Percentiles rank a stretch among this genome's conserved stretches.
Evolutionary conservation across 2,888 invertebrate species (phyloP).

Genomic region (Eugnorisma glareosa): DNA sequence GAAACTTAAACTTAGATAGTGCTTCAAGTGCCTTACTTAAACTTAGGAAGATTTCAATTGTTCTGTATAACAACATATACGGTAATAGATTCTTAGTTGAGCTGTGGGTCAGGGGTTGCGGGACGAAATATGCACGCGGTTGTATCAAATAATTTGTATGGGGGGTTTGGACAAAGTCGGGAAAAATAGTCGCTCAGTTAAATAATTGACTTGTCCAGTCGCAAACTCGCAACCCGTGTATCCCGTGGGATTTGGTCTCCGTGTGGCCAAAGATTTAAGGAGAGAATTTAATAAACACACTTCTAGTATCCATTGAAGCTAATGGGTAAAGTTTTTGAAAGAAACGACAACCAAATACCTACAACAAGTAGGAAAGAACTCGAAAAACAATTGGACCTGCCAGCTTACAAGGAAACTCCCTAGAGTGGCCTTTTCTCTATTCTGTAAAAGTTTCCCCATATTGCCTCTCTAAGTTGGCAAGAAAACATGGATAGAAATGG

Average conservation of each 20-base stretch:
- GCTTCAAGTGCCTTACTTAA: neutral
- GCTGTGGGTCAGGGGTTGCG: neutral
- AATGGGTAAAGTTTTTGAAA: neutral
- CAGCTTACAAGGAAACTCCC: slow-evolving; percentile 25
- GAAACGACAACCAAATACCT: slow-evolving; percentile 4
- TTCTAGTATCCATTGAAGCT: neutral
- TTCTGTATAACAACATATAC: neutral
- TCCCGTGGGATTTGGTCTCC: neutral
- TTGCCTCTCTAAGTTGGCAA: slow-evolving; percentile 17
- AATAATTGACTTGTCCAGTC: neutral
- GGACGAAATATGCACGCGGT: neutral
- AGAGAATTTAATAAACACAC: neutral
- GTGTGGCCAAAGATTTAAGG: neutral
- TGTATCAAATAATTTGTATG: neutral
- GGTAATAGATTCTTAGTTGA: neutral
- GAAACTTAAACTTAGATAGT: slow-evolving; percentile 28
- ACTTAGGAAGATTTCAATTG: neutral
- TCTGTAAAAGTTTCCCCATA: slow-evolving; percentile 37
- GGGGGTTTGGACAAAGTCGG: neutral
- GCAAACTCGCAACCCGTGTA: neutral
- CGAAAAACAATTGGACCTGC: slow-evolving; percentile 23
- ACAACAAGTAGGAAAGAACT: slow-evolving; percentile 7
- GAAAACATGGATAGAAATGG: slow-evolving; percentile 50
- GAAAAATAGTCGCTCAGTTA: neutral
- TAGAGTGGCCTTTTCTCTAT: slow-evolving; percentile 17